Percentiles rank a stretch among this genome's conserved stretches.
Conservation (phyloP, 2,797 vertebrate genomes). For the Platyrinchus mystaceus region DNA sequence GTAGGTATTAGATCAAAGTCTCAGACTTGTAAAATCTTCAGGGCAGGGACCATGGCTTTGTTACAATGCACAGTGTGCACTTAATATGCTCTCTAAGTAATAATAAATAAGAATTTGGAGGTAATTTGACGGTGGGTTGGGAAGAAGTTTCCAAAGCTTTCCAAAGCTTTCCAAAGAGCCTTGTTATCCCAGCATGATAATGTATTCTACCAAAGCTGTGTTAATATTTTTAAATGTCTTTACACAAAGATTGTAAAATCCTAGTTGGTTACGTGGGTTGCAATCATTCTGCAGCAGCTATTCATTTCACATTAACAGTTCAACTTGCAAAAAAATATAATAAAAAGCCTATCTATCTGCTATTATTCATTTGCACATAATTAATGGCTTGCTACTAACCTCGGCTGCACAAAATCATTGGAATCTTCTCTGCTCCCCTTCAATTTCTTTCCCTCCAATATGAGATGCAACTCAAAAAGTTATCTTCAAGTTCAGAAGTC, state of each 20-base stretch:
- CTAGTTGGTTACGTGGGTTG: background rate
- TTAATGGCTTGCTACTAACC: background rate
- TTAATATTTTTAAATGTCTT: conserved; percentile 1
- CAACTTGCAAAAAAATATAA: background rate
- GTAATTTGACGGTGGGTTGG: background rate
- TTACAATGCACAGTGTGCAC: background rate
- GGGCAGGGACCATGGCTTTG: conserved; percentile 18
- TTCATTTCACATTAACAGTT: background rate
- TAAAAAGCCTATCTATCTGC: background rate
- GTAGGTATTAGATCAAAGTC: conserved; percentile 5
- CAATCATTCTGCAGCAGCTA: background rate
- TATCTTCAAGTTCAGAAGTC: conserved; percentile 20
- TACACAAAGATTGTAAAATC: conserved; percentile 1
- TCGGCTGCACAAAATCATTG: background rate
- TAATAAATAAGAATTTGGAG: conserved; percentile 19
- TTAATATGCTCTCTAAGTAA: conserved; percentile 23
- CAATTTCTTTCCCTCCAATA: background rate
- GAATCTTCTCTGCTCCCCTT: background rate
- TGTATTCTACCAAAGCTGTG: background rate
- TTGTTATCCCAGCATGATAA: conserved; percentile 3
- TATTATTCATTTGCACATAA: background rate
- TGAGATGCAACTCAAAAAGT: background rate
- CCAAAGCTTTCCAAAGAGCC: background rate
- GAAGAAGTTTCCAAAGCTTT: conserved; percentile 18
- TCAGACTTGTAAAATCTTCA: conserved; percentile 37